These are phyloP conservation scores for Aleiodes testaceus DNA, from an alignment of 2,888 invertebrate genomes.

Conservation along the genomic window DNA sequence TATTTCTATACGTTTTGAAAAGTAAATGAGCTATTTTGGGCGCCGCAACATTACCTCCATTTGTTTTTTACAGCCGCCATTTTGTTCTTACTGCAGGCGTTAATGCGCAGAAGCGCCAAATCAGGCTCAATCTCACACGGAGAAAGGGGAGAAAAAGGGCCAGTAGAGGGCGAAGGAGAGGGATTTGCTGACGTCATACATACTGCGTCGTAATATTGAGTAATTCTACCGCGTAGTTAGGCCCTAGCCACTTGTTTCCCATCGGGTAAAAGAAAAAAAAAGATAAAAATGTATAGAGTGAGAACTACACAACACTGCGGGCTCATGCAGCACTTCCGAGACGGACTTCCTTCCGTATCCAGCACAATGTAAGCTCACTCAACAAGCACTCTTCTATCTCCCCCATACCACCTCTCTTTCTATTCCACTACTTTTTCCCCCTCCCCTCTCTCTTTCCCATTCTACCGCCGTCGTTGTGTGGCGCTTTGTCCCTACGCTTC, in stretches of 20 bases:
- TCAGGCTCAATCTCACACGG: background rate
- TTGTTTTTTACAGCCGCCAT: too few species aligned
- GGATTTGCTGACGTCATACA: constrained; percentile 3
- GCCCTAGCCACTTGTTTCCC: constrained; percentile 20
- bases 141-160: background rate
- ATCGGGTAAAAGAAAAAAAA: background rate
- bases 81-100: too few species aligned
- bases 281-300: background rate
- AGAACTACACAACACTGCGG: constrained; percentile 34
- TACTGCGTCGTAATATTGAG: background rate
- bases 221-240: background rate
- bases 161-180: background rate
- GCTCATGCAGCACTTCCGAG: constrained; percentile 64
- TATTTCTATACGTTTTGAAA: background rate
- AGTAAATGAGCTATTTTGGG: background rate
- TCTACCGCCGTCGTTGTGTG: too few species aligned
- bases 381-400: constrained; percentile 15
- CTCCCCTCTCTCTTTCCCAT: constrained; percentile 35
- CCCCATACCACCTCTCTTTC: background rate
- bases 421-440: constrained; percentile 32
- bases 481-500: constrained; percentile 52
- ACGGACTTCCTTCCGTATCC: constrained; percentile 67
- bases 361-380: constrained; percentile 44
- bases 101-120: background rate
- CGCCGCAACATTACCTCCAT: too few species aligned